A percentile compares a stretch with the other conserved stretches of the same genome.
These are phyloP conservation scores for Macrotus californicus DNA, from an alignment of 2,113 vertebrate species.

Conservation along the genomic window DNA sequence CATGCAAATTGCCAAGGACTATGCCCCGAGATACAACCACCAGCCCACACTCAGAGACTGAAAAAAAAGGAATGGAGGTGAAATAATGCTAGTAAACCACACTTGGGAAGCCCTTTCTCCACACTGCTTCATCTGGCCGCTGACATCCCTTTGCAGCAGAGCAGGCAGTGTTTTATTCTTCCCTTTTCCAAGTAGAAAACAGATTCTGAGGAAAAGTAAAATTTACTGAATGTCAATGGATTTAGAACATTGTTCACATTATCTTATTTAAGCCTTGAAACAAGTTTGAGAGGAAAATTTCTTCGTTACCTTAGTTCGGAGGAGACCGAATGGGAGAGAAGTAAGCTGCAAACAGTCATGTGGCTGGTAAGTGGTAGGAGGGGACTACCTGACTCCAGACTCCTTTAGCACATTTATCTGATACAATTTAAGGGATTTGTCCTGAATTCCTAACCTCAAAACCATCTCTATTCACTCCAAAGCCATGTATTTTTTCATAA, in stretches of 20 bases:
- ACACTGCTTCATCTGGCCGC: background rate
- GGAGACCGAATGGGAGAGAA: background rate
- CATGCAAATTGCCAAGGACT: background rate
- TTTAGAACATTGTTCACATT: background rate
- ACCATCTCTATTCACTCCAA: background rate
- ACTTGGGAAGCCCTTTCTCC: background rate
- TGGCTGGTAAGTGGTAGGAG: background rate
- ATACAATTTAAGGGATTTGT: background rate
- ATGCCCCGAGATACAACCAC: background rate
- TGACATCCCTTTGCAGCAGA: background rate
- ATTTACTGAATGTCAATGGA: background rate
- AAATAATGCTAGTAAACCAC: background rate
- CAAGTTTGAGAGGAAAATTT: background rate
- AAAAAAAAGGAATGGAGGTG: background rate
- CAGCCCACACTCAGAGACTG: background rate
- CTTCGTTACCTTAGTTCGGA: background rate
- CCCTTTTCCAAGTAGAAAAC: background rate
- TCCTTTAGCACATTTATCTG: background rate
- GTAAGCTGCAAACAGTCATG: background rate
- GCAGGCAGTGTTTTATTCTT: background rate
- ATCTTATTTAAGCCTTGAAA: slow-evolving; percentile 1
- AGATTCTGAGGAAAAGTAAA: background rate
- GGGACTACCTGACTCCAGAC: background rate
- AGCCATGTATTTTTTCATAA: background rate
- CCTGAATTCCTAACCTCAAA: background rate